Conservation (phyloP, 2,888 invertebrate species). For the Blera fallax region DNA sequence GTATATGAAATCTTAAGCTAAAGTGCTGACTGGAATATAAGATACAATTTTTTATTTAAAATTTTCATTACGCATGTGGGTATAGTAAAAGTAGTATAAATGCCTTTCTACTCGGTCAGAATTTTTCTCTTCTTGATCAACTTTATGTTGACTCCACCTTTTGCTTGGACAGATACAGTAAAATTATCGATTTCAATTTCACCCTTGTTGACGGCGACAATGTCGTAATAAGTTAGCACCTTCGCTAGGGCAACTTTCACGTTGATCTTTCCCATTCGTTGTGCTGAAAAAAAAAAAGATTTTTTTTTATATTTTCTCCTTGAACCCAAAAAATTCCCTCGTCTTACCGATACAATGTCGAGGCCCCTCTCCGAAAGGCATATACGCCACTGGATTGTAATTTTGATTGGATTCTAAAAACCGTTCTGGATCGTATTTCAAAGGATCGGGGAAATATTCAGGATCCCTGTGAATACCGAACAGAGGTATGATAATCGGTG, state of each 20-base stretch:
- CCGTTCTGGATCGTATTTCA: conserved; percentile 82
- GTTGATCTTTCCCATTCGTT: conserved; percentile 78
- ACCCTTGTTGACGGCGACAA: conserved; percentile 74
- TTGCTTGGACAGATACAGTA: conserved; percentile 75
- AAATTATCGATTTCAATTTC: conserved; percentile 76
- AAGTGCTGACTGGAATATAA: too few species aligned
- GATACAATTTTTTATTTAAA: too few species aligned
- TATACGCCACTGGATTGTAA: conserved; percentile 76
- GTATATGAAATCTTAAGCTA: too few species aligned
- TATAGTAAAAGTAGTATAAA: too few species aligned
- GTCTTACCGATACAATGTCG: conserved; percentile 80
- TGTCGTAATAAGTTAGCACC: conserved; percentile 76
- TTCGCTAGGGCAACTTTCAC: conserved; percentile 78
- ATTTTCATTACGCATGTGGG: too few species aligned
- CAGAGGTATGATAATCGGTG: conserved; percentile 79
- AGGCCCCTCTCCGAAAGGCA: conserved; percentile 81
- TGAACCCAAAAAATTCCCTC: too few species aligned
- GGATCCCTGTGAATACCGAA: conserved; percentile 81
- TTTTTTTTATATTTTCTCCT: too few species aligned
- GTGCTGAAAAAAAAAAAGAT: conserved; percentile 76
- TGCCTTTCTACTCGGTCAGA: neutral
- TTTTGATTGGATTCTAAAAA: conserved; percentile 77
- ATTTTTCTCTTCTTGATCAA: conserved; percentile 72
- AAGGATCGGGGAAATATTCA: conserved; percentile 80
- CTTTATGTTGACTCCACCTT: conserved; percentile 76